phyloP scores from a whole-genome alignment of 2,888 invertebrate species.

The Oscheius sp. region DNA sequence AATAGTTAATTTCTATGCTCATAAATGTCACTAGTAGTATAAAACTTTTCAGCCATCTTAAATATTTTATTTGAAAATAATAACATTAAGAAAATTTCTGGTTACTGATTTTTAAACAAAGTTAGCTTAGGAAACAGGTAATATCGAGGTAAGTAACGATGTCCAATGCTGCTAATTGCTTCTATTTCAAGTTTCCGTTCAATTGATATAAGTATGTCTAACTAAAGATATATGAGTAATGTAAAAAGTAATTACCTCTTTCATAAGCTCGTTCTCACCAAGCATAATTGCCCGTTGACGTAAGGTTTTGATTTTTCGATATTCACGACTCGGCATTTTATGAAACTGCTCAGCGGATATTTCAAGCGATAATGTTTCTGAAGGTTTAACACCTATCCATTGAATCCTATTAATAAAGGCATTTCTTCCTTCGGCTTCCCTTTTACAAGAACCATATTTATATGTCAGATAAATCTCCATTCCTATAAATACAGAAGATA shows the following conservation, averaged over 20 bases:
- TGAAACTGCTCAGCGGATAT: too few species aligned
- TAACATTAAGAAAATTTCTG: too few species aligned
- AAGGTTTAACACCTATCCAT: conserved; percentile 56
- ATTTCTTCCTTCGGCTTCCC: conserved; percentile 38
- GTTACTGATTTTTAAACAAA: neutral
- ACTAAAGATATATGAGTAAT: conserved; percentile 16
- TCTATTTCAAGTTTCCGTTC: conserved; percentile 49
- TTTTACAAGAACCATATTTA: conserved; percentile 54
- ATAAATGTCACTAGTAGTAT: too few species aligned
- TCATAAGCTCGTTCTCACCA: conserved; percentile 31
- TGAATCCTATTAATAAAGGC: conserved; percentile 45
- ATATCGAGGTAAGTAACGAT: neutral
- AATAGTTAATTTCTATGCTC: too few species aligned
- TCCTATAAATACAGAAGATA: conserved; percentile 37
- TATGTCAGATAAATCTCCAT: conserved; percentile 62
- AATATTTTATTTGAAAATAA: too few species aligned
- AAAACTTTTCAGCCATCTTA: too few species aligned
- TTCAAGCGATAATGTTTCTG: too few species aligned
- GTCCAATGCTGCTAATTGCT: conserved; percentile 30
- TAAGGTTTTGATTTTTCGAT: conserved; percentile 34
- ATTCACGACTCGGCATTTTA: too few species aligned
- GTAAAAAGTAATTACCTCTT: conserved; percentile 24
- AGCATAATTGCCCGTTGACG: conserved; percentile 31
- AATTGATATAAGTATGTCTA: conserved; percentile 34
- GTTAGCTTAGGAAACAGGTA: neutral